Base-by-base conservation (phyloP, 2,113 vertebrate genomes). In the Arizona elegans region DNA sequence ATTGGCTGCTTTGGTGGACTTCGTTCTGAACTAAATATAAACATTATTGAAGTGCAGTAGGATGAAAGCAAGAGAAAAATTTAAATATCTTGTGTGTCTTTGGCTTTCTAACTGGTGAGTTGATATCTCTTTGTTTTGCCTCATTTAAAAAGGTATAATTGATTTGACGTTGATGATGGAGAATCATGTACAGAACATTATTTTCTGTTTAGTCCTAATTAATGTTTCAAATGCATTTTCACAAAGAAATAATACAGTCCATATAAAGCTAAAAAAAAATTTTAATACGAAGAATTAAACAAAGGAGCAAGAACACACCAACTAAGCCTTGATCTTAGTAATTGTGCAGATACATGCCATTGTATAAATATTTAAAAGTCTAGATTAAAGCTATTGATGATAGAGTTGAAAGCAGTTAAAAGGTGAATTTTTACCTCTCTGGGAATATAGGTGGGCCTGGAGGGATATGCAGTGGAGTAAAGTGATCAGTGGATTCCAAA, bases 371-470 rank as follows among this genome's bases (percentile, higher is more conserved):
- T 81, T 81, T 81, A 38, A 81, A 81, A 81, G 33, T 38, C 17
- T 81, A 43, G 33, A 81, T 10, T 81, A 8, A 43, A 43, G 5
- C 59, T 92, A 29, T 0, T 1, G 8, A 53, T 53, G 43, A n/a
- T n/a, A 92, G 13, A 56, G 53, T 23, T 3, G 15, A 86, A 59
- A 26, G 70, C 17, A 38, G 1, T 8, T 5, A 54, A n/a, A 62
- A 54, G 21, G n/a, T 13, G 33, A 89, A 21, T 89, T 95, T 91
- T 97, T 98, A 98, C 96, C 96, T 96, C 53, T 95, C 86, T 52
- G 95, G 87, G 15, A 96, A 97, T 87, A 96, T 90, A 50, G 95
- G 94, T 86, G 90, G 89, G 8, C 93, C 91, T 88, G 75, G 90
- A 52, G 75, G 55, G 91, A 91, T 94, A 95, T 95, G 96, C 26